Percentiles rank a stretch among this genome's conserved stretches.
These are phyloP conservation scores for Nothoprocta perdicaria DNA, from an alignment of 2,113 vertebrate species.

Conservation along the genomic window DNA sequence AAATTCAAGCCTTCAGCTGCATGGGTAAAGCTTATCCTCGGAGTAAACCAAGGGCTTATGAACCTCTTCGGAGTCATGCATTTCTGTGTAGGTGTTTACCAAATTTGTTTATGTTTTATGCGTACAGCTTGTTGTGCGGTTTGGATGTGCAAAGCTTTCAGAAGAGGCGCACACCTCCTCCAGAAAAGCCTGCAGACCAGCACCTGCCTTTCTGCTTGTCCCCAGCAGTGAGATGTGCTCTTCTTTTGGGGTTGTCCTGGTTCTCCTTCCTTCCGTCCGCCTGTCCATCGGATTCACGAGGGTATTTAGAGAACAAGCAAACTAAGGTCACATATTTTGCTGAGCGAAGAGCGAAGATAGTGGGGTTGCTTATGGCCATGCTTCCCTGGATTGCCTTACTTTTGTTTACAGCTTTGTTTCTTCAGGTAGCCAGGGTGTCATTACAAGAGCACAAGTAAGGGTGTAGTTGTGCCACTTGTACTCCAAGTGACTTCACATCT, in stretches of 20 bases:
- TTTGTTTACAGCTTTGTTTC: conserved; percentile 37
- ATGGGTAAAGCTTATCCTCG: conserved; percentile 43
- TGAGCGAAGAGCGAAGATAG: neutral
- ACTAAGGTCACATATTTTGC: neutral
- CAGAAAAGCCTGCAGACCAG: neutral
- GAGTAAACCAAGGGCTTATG: conserved; percentile 44
- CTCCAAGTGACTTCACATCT: neutral
- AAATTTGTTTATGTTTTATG: conserved; percentile 14
- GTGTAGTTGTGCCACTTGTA: conserved; percentile 18
- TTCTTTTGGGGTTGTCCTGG: neutral
- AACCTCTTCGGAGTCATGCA: conserved; percentile 55
- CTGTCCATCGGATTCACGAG: neutral
- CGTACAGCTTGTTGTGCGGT: neutral
- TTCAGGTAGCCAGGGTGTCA: conserved; percentile 22
- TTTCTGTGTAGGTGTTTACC: conserved; percentile 41
- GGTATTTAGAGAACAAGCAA: neutral
- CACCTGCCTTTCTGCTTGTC: neutral
- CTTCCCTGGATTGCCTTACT: neutral
- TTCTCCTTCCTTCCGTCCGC: neutral
- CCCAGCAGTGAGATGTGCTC: neutral
- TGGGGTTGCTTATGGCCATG: neutral
- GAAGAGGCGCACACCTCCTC: neutral
- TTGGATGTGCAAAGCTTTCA: neutral
- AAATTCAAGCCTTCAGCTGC: conserved; percentile 15
- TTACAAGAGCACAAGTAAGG: neutral